phyloP scores from a whole-genome alignment of 2,888 invertebrate species.

The Andrena chrysosceles region DNA sequence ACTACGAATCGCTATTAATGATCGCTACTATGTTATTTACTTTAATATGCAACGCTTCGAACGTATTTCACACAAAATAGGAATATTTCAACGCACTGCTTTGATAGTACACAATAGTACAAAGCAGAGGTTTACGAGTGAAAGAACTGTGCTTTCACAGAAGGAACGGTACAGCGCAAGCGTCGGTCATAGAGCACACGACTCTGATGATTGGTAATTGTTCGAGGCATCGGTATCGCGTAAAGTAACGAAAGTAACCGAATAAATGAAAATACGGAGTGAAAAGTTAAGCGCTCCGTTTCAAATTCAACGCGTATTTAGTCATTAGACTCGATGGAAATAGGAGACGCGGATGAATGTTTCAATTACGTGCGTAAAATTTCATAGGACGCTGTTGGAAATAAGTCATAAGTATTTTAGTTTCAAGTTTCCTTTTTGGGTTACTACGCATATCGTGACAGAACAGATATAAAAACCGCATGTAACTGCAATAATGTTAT shows the following conservation, averaged over 20 bases:
- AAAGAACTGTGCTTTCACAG: constrained; percentile 74
- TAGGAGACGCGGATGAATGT: too few species aligned
- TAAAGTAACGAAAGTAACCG: not conserved
- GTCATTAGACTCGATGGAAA: too few species aligned
- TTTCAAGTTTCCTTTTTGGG: not conserved
- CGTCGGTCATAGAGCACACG: constrained; percentile 74
- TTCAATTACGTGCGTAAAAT: not conserved
- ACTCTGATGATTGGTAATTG: constrained; percentile 9
- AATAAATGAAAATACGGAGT: not conserved
- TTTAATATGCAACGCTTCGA: constrained; percentile 2
- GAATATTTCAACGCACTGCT: constrained; percentile 35
- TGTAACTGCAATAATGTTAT: not conserved
- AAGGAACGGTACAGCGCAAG: constrained; percentile 78
- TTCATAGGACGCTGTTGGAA: not conserved
- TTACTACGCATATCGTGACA: not conserved
- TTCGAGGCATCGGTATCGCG: not conserved
- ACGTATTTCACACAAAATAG: constrained; percentile 39
- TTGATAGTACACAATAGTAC: constrained; percentile 52
- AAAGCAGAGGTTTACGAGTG: constrained; percentile 62
- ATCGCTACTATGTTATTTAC: constrained; percentile 10
- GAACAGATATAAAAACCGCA: not conserved
- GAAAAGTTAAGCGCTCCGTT: not conserved
- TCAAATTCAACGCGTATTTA: not conserved
- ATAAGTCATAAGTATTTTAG: not conserved
- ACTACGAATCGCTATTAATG: constrained; percentile 17